These are phyloP conservation scores for Vanessa atalanta DNA, from an alignment of 1,140 invertebrate species.

Conservation along the genomic window DNA sequence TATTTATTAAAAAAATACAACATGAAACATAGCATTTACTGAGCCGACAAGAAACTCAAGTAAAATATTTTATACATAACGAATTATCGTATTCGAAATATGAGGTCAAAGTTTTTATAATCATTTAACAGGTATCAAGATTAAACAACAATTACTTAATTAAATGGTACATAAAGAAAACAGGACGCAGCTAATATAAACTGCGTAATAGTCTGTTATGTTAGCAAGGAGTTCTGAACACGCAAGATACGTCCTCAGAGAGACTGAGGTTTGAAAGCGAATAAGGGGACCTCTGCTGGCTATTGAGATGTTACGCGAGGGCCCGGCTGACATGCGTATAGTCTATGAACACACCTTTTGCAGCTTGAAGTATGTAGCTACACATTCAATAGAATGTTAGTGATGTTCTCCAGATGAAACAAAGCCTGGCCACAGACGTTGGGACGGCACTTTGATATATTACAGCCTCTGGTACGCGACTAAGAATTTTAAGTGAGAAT, in stretches of 20 bases:
- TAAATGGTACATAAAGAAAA: constrained; percentile 13
- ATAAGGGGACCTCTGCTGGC: constrained; percentile 39
- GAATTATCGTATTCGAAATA: no score
- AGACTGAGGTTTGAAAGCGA: constrained; percentile 31
- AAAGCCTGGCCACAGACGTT: constrained; percentile 54
- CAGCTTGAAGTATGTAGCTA: constrained; percentile 51
- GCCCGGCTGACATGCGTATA: constrained; percentile 50
- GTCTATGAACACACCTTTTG: constrained; percentile 52
- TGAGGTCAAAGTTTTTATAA: no score
- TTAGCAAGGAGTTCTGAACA: constrained; percentile 32
- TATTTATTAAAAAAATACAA: not conserved
- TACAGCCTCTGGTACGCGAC: constrained; percentile 36
- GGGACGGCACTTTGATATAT: constrained; percentile 52
- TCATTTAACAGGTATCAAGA: no score
- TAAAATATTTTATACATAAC: no score
- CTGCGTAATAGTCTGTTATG: constrained; percentile 30
- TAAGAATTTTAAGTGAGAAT: constrained; percentile 44
- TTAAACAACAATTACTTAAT: no score
- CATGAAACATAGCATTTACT: no score
- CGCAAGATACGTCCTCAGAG: constrained; percentile 34
- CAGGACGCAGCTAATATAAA: constrained; percentile 26
- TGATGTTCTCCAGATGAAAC: constrained; percentile 53
- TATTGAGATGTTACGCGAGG: constrained; percentile 61
- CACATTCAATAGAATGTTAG: constrained; percentile 60
- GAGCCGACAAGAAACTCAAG: no score